Percentiles rank a stretch among this genome's conserved stretches.
Conservation (phyloP, 1,140 invertebrate genomes). For the Augochlora pura region DNA sequence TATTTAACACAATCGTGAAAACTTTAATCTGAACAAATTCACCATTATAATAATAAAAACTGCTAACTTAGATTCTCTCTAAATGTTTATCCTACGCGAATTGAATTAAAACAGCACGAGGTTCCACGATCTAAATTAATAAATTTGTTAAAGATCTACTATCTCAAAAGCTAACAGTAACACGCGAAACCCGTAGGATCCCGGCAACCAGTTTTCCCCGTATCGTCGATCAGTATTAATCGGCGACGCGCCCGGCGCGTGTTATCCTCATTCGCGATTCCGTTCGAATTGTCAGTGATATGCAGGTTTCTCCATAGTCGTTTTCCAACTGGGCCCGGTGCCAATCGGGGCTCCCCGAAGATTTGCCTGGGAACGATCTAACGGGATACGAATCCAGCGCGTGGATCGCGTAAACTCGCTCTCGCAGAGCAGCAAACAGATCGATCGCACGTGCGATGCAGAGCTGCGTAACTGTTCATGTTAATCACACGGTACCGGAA, state of each 20-base stretch:
- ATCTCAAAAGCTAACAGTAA: not conserved
- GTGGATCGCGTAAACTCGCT: no score
- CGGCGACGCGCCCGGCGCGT: not conserved
- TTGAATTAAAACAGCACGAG: no score
- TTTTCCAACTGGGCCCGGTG: slow-evolving; percentile 29
- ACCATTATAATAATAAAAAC: no score
- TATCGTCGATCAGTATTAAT: not conserved
- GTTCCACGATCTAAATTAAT: no score
- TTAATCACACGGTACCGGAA: slow-evolving; percentile 63
- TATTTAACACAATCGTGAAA: no score
- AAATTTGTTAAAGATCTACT: no score
- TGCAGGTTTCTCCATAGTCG: not conserved
- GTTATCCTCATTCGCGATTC: slow-evolving; percentile 12
- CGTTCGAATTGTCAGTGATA: not conserved
- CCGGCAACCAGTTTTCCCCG: not conserved
- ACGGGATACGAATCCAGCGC: slow-evolving; percentile 26
- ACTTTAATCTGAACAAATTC: no score
- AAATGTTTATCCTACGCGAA: no score
- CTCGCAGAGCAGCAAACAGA: not conserved
- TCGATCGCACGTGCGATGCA: slow-evolving; percentile 11
- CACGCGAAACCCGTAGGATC: not conserved
- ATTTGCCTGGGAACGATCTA: slow-evolving; percentile 19
- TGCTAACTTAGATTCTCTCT: no score
- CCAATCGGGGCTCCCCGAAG: not conserved
- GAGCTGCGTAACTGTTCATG: slow-evolving; percentile 67